phyloP scores from a whole-genome alignment of 2,113 vertebrate genomes.

The Dipodomys stephensi region DNA sequence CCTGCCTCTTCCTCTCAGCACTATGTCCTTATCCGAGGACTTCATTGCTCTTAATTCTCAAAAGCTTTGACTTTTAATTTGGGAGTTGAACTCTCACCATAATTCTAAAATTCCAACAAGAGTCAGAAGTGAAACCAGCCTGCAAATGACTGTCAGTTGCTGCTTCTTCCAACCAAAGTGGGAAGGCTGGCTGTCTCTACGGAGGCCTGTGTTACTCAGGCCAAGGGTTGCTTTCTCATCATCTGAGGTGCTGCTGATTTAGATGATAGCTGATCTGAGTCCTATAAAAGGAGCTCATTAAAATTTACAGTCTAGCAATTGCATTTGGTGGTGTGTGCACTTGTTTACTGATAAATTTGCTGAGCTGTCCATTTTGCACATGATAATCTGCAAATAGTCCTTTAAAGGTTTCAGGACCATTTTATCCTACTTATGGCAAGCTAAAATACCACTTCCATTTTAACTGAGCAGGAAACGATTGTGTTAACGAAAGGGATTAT shows the following conservation, averaged over 20 bases:
- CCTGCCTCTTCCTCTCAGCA: background rate
- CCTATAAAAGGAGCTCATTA: constrained; percentile 66
- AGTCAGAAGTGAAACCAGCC: background rate
- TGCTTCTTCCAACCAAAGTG: background rate
- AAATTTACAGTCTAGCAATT: constrained; percentile 69
- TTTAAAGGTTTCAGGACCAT: constrained; percentile 62
- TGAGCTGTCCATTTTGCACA: constrained; percentile 17
- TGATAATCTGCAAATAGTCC: constrained; percentile 65
- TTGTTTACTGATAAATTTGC: constrained; percentile 68
- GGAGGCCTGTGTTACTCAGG: accelerated
- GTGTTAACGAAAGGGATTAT: constrained; percentile 5
- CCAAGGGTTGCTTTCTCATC: background rate
- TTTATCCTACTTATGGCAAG: constrained; percentile 60
- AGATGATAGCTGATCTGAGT: constrained; percentile 11
- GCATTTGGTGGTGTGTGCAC: constrained; percentile 44
- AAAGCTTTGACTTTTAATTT: background rate
- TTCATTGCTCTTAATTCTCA: background rate
- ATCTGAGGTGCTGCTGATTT: constrained; percentile 10
- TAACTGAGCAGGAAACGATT: constrained; percentile 61
- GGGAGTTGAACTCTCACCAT: background rate
- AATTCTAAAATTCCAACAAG: background rate
- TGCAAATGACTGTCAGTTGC: background rate
- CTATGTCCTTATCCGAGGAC: accelerated
- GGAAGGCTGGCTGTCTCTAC: background rate
- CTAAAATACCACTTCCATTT: constrained; percentile 75